These are phyloP conservation scores for Drosophila lini DNA, from an alignment of 1,140 invertebrate species.

Conservation along the genomic window DNA sequence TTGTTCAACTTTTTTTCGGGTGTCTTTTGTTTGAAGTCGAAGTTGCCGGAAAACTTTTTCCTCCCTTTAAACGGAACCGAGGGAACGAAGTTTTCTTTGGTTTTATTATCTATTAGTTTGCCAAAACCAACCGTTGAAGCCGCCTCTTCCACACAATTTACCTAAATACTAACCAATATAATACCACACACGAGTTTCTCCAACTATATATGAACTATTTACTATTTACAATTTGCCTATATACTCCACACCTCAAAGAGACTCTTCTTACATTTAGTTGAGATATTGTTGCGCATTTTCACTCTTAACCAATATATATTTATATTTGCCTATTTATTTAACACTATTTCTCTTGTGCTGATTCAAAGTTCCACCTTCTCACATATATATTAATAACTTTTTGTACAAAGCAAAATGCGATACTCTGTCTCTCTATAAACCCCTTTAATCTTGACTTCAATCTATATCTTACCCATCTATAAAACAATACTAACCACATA, in stretches of 20 bases:
- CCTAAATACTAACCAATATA: slow-evolving; percentile 35
- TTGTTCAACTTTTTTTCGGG: slow-evolving; percentile 41
- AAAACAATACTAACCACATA: slow-evolving; percentile 32
- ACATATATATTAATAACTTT: slow-evolving; percentile 53
- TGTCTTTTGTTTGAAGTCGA: slow-evolving; percentile 43
- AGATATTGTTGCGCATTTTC: slow-evolving; percentile 55
- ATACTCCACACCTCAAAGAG: slow-evolving; percentile 35
- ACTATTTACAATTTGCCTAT: slow-evolving; percentile 41
- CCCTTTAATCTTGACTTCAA: slow-evolving; percentile 23
- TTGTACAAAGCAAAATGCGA: slow-evolving; percentile 47
- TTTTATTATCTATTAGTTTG: slow-evolving; percentile 46
- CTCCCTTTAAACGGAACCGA: neutral
- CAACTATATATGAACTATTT: slow-evolving; percentile 38
- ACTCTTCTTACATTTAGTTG: slow-evolving; percentile 52
- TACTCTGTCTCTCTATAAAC: slow-evolving; percentile 50
- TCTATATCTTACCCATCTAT: slow-evolving; percentile 27
- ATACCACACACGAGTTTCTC: slow-evolving; percentile 35
- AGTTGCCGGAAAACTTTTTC: slow-evolving; percentile 18
- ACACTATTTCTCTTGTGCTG: slow-evolving; percentile 59
- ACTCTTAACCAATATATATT: slow-evolving; percentile 42
- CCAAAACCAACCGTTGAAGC: slow-evolving; percentile 43
- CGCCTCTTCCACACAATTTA: slow-evolving; percentile 44
- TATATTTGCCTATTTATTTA: slow-evolving; percentile 42
- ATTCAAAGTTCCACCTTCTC: slow-evolving; percentile 50
- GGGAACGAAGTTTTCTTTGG: slow-evolving; percentile 35